Base-by-base conservation (phyloP, 2,888 invertebrate species). In the Alcis repandata region DNA sequence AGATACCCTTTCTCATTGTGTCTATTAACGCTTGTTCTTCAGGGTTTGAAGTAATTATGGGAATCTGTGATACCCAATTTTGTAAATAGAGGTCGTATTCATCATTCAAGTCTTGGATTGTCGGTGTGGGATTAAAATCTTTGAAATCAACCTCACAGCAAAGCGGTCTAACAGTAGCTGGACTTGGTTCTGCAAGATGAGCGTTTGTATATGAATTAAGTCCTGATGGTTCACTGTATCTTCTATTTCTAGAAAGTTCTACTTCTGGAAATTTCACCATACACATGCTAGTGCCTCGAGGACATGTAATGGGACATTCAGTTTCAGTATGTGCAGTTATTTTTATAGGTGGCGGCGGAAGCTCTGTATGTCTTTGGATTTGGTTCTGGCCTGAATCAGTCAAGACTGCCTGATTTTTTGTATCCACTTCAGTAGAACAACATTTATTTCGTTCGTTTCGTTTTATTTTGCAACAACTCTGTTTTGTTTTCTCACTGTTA, bases 21-120 rank as follows among this genome's bases (percentile, higher is more conserved):
- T 84, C 79, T 19, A 75, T 74, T 9, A 77, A 2, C 13, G 63
- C 74, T 15, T 67, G 56, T 38, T 85, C 83, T 48, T 77, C 74
- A 8, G 70, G 19, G 15, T 69, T 77, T 1, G 60, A 45, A 10
- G 74, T 62, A 9, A 72, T 63, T 33, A 87, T 82, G 11, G 88
- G 88, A 69, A 89, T 76, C 61, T 79, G 67, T 41, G 81, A 54
- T 0, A 85, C 78, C 88, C 88, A 89, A 10, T 79, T 65, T 64
- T 75, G 77, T 0, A 87, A 51, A 69, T 76, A 88, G 13, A 76
- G 69, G 46, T 82, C 79, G 58, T 79, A 86, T n/a, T 82, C 77
- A 0, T 77, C 74, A 40, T 85, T 82, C 0, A 85, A 54, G 40
- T 68, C 49, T 36, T 71, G 61, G 1, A 59, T 27, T n/a, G 67